Evolutionary conservation across 1,140 invertebrate genomes (phyloP).

Genomic region (Drosophila ercepeae): DNA sequence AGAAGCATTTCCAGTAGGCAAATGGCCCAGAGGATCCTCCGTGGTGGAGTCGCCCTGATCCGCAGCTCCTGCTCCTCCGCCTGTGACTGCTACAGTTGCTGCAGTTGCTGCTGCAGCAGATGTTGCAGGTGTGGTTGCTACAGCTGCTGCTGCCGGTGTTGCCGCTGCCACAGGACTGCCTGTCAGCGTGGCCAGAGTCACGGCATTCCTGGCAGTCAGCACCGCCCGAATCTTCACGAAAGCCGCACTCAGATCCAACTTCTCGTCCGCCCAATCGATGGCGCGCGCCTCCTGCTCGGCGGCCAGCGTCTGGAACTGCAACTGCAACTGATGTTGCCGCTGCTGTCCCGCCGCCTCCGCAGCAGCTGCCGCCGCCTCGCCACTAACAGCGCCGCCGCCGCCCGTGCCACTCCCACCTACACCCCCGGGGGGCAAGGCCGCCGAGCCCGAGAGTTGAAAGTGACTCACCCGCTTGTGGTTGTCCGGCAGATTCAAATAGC

Average conservation of each 20-base stretch:
- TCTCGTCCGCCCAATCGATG: conserved; percentile 78
- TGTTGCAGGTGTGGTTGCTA: conserved; percentile 2
- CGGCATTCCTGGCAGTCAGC: conserved; percentile 71
- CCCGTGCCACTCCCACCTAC: conserved; percentile 68
- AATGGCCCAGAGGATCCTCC: conserved; percentile 75
- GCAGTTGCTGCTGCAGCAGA: conserved; percentile 12
- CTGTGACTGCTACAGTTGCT: conserved; percentile 4
- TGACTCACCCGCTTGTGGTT: conserved; percentile 97
- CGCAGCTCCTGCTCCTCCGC: not conserved
- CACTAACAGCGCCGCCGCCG: conserved; percentile 10
- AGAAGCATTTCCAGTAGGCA: conserved; percentile 82
- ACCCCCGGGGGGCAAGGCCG: conserved; percentile 85
- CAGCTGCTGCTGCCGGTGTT: not conserved
- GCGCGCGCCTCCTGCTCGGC: conserved; percentile 76
- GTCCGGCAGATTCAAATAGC: conserved; percentile 96
- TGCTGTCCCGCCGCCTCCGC: conserved; percentile 33
- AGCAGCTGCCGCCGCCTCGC: conserved; percentile 18
- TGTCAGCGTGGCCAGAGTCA: conserved; percentile 47
- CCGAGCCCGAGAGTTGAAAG: conserved; percentile 66
- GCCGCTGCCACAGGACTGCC: conserved; percentile 16
- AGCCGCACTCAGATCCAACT: conserved; percentile 71
- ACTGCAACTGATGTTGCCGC: conserved; percentile 63
- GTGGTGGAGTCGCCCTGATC: conserved; percentile 5
- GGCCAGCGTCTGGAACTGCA: conserved; percentile 70
- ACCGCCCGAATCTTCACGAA: conserved; percentile 79